Evolutionary conservation across 2,797 vertebrate species (phyloP), one percentile per base, ranked within the genome.

Genomic region (Holocentrus rufus): DNA sequence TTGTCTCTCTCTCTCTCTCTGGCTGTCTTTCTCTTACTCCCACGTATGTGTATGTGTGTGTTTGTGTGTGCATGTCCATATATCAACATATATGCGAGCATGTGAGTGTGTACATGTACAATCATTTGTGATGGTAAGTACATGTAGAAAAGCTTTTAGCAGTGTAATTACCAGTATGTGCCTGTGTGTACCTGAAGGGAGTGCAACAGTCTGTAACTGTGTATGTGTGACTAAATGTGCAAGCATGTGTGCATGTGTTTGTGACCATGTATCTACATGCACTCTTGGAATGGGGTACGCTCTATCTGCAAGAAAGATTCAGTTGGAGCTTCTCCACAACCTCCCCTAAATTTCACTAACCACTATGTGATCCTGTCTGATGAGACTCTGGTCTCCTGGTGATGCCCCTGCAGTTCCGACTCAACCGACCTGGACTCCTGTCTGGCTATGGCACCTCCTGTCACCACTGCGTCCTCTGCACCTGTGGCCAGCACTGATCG

Each of bases 1-100:
- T 61, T 80, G 71, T 22, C 50, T 53, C 50, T 53, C 50, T 59
- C 67, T 84, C 81, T 53, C 52, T 69, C 61, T 65, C 66, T 82
- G 73, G 77, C 72, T 14, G 25, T 15, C 52, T 39, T 61, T 66
- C 79, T 77, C 50, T 6, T 30, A 46, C 69, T 23, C 76, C 72
- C 70, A 72, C 55, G 30, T 17, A 62, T 54, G 39, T 79, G 34
- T 63, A 52, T 59, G 34, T 58, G 10, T 20, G 56, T 54, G 58
- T 52, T n/a, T 52, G 49, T 52, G 18, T 52, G 27, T 20, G n/a
- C 7, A 47, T 34, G 36, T 68, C 18, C 18, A 2, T 73, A 25
- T 68, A 30, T 49, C 42, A 31, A 23, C 30, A 31, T 42, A 15
- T 55, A 14, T 68, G 9, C 20, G 22, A 54, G 53, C 8, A 8